Evolutionary conservation across 1,140 invertebrate species (phyloP).

Genomic region (Glossosoma conforme): DNA sequence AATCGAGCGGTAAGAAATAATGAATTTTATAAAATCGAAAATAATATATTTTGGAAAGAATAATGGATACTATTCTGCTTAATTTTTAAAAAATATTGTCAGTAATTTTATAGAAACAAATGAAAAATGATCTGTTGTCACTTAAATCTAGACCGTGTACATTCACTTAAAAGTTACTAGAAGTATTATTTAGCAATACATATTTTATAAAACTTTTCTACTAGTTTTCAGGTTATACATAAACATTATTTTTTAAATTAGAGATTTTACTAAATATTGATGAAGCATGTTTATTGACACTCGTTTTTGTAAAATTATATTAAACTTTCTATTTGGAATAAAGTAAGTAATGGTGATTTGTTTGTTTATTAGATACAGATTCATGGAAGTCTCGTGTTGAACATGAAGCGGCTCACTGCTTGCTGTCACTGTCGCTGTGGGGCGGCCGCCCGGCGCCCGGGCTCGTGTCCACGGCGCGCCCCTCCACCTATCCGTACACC

Average conservation of each 20-base stretch:
- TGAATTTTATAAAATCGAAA: not conserved
- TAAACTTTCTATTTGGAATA: not conserved
- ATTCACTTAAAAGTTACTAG: too few species aligned
- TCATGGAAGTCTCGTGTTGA: slow-evolving; percentile 62
- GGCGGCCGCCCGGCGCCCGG: slow-evolving; percentile 47
- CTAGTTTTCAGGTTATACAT: too few species aligned
- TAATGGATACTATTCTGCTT: not conserved
- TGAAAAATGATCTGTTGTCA: slow-evolving; percentile 12
- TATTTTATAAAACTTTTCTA: too few species aligned
- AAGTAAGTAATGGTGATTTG: slow-evolving; percentile 8
- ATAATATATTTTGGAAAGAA: not conserved
- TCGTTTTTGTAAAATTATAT: too few species aligned
- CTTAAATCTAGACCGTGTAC: not conserved
- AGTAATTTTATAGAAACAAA: slow-evolving; percentile 27
- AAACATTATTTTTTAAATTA: too few species aligned
- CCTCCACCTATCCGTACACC: slow-evolving; percentile 60
- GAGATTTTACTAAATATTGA: too few species aligned
- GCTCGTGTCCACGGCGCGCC: slow-evolving; percentile 51
- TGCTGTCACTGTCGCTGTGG: slow-evolving; percentile 74
- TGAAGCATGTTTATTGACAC: too few species aligned
- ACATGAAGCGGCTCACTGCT: slow-evolving; percentile 81
- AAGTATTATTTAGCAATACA: too few species aligned
- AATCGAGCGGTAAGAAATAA: slow-evolving; percentile 56
- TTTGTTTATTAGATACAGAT: slow-evolving; percentile 49
- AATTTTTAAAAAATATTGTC: slow-evolving; percentile 31